A percentile compares a stretch with the other conserved stretches of the same genome.
Conservation (phyloP, 2,888 invertebrate genomes). For the Cheilosia pagana region DNA sequence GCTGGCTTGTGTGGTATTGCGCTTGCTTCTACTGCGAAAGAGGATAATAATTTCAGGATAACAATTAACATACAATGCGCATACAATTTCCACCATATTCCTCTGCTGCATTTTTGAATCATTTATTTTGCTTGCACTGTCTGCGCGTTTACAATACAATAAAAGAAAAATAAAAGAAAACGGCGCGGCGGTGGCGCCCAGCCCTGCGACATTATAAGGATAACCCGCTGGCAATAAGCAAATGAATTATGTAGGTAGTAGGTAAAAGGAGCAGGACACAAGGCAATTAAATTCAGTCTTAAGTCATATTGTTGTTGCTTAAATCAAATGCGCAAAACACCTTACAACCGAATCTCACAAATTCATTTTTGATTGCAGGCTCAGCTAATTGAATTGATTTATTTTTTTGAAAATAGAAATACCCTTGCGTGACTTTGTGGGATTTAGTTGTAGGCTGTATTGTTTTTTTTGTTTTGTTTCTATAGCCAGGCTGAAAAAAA, state of each 20-base stretch:
- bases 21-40: constrained; percentile 41
- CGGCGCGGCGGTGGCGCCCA: neutral
- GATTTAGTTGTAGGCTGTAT: constrained; percentile 35
- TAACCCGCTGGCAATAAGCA: constrained; percentile 48
- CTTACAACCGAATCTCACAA: constrained; percentile 19
- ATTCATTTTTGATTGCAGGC: constrained; percentile 9
- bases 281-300: neutral
- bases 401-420: constrained; percentile 38
- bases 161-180: constrained; percentile 30
- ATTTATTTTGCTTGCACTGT: constrained; percentile 65
- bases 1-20: neutral
- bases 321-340: constrained; percentile 5
- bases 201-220: constrained; percentile 50
- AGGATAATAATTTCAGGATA: constrained; percentile 71
- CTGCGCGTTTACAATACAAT: constrained; percentile 43
- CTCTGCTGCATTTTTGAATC: constrained; percentile 66
- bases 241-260: constrained; percentile 64
- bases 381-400: constrained; percentile 66
- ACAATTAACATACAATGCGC: constrained; percentile 75
- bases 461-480: neutral
- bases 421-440: constrained; percentile 53
- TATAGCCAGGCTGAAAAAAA: constrained; percentile 11
- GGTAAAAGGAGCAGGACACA: constrained; percentile 7
- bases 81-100: constrained; percentile 52
- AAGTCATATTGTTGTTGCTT: constrained; percentile 6